Conservation (phyloP, 2,888 invertebrate genomes). For the Macaria liturata region DNA sequence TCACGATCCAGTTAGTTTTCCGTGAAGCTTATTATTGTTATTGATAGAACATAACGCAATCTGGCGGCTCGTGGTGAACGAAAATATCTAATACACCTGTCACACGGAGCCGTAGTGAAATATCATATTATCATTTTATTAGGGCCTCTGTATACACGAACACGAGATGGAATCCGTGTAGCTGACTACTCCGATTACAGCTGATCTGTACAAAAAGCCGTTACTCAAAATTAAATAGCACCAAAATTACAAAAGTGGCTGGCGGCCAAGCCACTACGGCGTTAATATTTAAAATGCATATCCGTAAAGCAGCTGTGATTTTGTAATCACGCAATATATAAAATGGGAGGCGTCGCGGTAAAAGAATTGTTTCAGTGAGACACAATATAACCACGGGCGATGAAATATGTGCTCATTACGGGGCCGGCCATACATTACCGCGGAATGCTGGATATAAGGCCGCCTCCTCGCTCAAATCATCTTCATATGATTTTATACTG, state of each 20-base stretch:
- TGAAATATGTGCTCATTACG: slow-evolving; percentile 39
- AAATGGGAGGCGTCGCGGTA: slow-evolving; percentile 18
- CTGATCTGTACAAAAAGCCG: too few species aligned
- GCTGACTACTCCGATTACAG: too few species aligned
- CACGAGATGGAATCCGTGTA: too few species aligned
- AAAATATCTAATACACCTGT: slow-evolving; percentile 13
- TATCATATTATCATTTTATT: too few species aligned
- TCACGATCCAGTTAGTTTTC: slow-evolving; percentile 35
- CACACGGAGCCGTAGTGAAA: neutral
- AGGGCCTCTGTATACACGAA: too few species aligned
- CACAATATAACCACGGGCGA: slow-evolving; percentile 33
- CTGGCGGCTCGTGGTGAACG: slow-evolving; percentile 26
- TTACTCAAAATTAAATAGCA: too few species aligned
- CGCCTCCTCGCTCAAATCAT: too few species aligned
- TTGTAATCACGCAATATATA: slow-evolving; percentile 6
- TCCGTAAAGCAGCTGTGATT: neutral
- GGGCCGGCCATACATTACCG: slow-evolving; percentile 28
- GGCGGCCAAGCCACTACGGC: too few species aligned
- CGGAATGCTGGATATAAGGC: slow-evolving; percentile 5
- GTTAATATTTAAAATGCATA: neutral
- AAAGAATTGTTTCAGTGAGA: slow-evolving; percentile 35
- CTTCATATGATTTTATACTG: too few species aligned
- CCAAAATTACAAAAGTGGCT: too few species aligned
- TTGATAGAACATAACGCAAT: slow-evolving; percentile 31
- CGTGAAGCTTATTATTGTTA: slow-evolving; percentile 32